A percentile compares a stretch with the other conserved stretches of the same genome.
phyloP scores from a whole-genome alignment of 1,140 invertebrate genomes.

The Zaprionus ghesquierei region DNA sequence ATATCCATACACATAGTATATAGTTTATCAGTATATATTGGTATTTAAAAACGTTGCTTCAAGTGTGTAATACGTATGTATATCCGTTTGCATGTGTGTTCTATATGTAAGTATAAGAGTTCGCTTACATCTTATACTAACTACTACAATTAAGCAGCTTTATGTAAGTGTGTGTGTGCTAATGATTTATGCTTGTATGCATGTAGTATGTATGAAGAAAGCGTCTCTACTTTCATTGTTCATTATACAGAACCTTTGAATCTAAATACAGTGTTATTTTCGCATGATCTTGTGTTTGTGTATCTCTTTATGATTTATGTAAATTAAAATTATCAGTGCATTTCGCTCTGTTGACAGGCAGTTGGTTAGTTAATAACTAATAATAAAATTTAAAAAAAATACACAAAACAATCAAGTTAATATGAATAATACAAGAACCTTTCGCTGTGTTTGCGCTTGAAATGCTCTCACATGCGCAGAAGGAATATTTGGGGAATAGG shows the following conservation, averaged over 20 bases:
- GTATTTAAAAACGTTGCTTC: slow-evolving; percentile 63
- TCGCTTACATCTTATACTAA: slow-evolving; percentile 44
- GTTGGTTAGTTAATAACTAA: slow-evolving; percentile 63
- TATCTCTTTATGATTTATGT: slow-evolving; percentile 44
- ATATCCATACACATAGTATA: slow-evolving; percentile 50
- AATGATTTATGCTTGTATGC: slow-evolving; percentile 19
- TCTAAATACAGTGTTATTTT: slow-evolving; percentile 53
- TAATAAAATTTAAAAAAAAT: slow-evolving; percentile 33
- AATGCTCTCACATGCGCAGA: slow-evolving; percentile 38
- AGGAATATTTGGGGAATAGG: neutral
- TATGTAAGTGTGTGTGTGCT: slow-evolving; percentile 15
- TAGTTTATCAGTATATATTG: slow-evolving; percentile 9
- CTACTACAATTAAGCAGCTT: slow-evolving; percentile 53
- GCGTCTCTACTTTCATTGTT: neutral
- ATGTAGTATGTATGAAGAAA: slow-evolving; percentile 31
- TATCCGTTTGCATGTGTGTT: slow-evolving; percentile 41
- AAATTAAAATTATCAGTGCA: slow-evolving; percentile 81
- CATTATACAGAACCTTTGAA: slow-evolving; percentile 23
- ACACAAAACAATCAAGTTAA: slow-evolving; percentile 33
- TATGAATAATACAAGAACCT: slow-evolving; percentile 44
- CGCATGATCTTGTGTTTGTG: neutral
- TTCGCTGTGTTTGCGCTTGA: slow-evolving; percentile 48
- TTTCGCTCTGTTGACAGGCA: slow-evolving; percentile 77
- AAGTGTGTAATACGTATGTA: slow-evolving; percentile 39
- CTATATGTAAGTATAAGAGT: slow-evolving; percentile 15